Evolutionary conservation across 2,888 invertebrate genomes (phyloP), one percentile per base, ranked within the genome.

Genomic region (Callyntrura guangdongensis): DNA sequence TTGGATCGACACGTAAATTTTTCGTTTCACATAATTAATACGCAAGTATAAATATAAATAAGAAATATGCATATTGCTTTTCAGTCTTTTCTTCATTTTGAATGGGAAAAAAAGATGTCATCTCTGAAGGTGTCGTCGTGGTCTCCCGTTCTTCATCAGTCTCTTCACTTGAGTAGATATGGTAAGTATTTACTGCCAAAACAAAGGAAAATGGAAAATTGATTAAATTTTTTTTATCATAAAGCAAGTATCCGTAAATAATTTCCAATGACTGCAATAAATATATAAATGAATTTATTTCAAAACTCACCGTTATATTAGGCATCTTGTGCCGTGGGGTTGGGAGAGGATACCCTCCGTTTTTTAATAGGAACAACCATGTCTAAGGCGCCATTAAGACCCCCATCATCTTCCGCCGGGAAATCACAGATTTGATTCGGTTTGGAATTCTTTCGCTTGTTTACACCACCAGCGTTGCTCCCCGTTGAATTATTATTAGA

Each of bases 351-450:
- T 20, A 93, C 89, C 12, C 93, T 91, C 12, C 93, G 85, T 84
- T 93, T 93, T 72, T 93, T 93, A 45, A 92, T 92, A 77, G 93
- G 93, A 88, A 94, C 92, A 49, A 93, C 93, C 94, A 94, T 94
- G 64, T 94, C 93, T 12, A 94, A 82, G 20, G 93, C 93, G 11
- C 83, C 88, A 77, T 92, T 90, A 0, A 77, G 11, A 61, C 17
- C 59, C 47, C 17, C 77, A 20, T 89, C 90, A 14, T 85, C 81
- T 20, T 93, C 92, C 67, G 91, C 92, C 49, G 89, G 86, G 61
- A 92, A 93, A 93, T 94, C 94, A 94, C 93, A 94, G 92, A 94
- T 94, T 86, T 94, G 94, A 92, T 94, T 94, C 22, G 94, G 94
- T 72, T 94, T 94, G 22, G 94, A 91, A 89, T 93, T 94, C 53